Conservation (phyloP, 2,888 invertebrate species). For the Melangyna quadrimaculata region DNA sequence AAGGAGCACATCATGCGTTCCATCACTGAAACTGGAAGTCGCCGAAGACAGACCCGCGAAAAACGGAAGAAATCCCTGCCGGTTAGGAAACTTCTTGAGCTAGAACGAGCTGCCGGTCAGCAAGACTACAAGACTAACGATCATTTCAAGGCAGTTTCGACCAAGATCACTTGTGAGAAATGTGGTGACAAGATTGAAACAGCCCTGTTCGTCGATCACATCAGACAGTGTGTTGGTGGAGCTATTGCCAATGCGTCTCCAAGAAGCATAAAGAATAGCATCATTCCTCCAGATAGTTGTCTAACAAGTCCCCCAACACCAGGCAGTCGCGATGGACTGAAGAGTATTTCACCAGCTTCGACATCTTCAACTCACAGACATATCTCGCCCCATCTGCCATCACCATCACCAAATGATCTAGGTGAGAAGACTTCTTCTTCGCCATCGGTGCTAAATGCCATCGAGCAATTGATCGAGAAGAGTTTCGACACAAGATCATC, state of each 20-base stretch:
- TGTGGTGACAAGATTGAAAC: constrained; percentile 97
- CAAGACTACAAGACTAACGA: constrained; percentile 92
- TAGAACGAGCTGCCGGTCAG: constrained; percentile 89
- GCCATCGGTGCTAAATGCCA: constrained; percentile 95
- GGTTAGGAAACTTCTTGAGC: constrained; percentile 92
- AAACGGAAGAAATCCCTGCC: constrained; percentile 96
- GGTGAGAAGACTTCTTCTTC: constrained; percentile 87
- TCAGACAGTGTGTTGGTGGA: constrained; percentile 93
- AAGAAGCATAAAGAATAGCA: constrained; percentile 85
- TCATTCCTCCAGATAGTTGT: constrained; percentile 84
- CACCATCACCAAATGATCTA: constrained; percentile 82
- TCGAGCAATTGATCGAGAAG: constrained; percentile 97
- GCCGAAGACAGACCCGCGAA: constrained; percentile 92
- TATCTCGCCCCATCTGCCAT: constrained; percentile 86
- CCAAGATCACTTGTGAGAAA: constrained; percentile 95
- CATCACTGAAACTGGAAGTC: constrained; percentile 91
- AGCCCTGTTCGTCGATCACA: constrained; percentile 95
- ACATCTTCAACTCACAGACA: constrained; percentile 86
- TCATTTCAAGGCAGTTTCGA: constrained; percentile 81
- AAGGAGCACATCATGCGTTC: constrained; percentile 97
- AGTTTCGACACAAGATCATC: constrained; percentile 93
- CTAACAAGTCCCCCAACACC: constrained; percentile 83
- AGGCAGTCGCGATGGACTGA: constrained; percentile 85
- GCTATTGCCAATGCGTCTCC: constrained; percentile 88
- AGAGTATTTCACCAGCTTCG: constrained; percentile 84